Base-by-base conservation (phyloP, 1,140 invertebrate genomes). In the Branchinecta lynchi region DNA sequence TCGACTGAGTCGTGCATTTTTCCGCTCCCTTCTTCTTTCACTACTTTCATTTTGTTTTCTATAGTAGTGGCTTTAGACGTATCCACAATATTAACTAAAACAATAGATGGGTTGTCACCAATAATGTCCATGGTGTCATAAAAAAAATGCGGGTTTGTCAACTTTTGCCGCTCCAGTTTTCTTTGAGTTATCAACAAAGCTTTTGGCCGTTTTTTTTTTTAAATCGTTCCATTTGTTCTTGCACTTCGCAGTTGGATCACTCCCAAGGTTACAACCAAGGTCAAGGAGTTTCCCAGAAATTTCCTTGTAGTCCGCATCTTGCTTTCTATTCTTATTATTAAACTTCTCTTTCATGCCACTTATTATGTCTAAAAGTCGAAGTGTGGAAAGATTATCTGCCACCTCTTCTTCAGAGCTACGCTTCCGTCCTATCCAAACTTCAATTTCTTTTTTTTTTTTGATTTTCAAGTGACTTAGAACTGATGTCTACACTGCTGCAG, bases 101-200 rank as follows among this genome's bases (percentile, higher is more conserved):
- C 17, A 15, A 60, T 60, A 15, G 51, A 60, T 12, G 51, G 51
- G 17, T 12, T 6, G 17, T 60, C 51, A 60, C 12, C 12, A 15
- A 67, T 15, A 44, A 67, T 32, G 32, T 67, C 66, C 20, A 32
- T 7, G 15, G 12, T 44, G 15, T 44, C 20, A 12, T 67, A 7
- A n/a, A n/a, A n/a, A 67, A 67, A 67, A 67, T 67, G n/a, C 66
- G 12, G 66, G 66, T 67, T 67, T 67, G n/a, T 67, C 10, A n/a
- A 32, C 12, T n/a, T 7, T 7, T n/a, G 66, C 66, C n/a, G 66
- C 66, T 17, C 66, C 66, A 21, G 66, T 67, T 32, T n/a, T 67
- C 21, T 32, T 67, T n/a, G 66, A n/a, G 32, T 67, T 67, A 67
- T 67, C 66, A n/a, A n/a, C 12, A n/a, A 15, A 67, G 15, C 7